Conservation (phyloP, 2,888 invertebrate species). For the Tenthredo livida region DNA sequence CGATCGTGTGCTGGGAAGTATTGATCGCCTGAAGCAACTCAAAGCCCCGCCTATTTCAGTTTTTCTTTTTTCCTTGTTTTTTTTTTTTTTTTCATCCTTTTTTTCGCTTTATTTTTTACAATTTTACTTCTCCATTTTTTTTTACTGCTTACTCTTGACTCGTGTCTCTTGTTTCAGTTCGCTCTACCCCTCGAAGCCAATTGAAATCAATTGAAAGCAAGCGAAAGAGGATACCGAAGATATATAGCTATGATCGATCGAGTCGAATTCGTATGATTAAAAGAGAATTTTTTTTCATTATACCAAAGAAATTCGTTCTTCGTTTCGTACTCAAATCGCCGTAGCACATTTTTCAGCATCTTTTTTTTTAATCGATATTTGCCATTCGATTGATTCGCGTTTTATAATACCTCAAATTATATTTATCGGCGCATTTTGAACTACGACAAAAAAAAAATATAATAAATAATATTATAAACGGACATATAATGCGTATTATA, state of each 20-base stretch:
- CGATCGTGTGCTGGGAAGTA: conserved; percentile 40
- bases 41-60: conserved; percentile 46
- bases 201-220: conserved; percentile 26
- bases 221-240: neutral
- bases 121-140: conserved; percentile 8
- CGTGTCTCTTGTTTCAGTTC: conserved; percentile 20
- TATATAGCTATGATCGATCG: conserved; percentile 2
- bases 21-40: conserved; percentile 48
- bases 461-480: neutral
- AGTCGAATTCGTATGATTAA: neutral
- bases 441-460: neutral
- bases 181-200: conserved; percentile 20
- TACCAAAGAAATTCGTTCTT: neutral
- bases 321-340: neutral
- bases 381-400: neutral
- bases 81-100: neutral
- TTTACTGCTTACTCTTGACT: conserved; percentile 22
- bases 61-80: neutral
- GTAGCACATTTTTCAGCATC: neutral
- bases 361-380: neutral
- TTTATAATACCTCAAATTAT: neutral
- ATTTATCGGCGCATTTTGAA: neutral
- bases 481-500: neutral
- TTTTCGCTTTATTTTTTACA: neutral
- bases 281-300: neutral